These are phyloP conservation scores for Conopomorpha cramerella DNA, from an alignment of 1,140 invertebrate genomes.

Conservation along the genomic window DNA sequence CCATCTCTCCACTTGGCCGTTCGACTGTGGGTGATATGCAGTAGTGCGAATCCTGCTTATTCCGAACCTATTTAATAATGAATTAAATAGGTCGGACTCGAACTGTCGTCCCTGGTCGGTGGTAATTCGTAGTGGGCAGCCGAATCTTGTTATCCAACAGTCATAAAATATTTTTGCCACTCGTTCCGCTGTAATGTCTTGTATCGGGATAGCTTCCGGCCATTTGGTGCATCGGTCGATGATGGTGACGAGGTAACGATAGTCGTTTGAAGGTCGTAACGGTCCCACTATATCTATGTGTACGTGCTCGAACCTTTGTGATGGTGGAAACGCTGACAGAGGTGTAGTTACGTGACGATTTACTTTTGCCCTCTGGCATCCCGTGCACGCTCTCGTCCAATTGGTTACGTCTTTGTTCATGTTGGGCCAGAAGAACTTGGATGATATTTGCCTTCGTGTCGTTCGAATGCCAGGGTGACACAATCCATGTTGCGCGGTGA, in stretches of 20 bases:
- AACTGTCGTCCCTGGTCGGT: slow-evolving; percentile 32
- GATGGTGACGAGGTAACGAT: slow-evolving; percentile 36
- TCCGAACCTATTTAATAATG: slow-evolving; percentile 11
- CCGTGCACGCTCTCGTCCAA: slow-evolving; percentile 14
- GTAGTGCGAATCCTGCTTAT: slow-evolving; percentile 9
- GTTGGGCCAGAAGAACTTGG: not conserved
- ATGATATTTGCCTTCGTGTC: not conserved
- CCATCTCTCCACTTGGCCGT: too few relatives aligned
- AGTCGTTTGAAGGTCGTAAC: slow-evolving; percentile 12
- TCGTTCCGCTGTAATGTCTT: slow-evolving; percentile 27
- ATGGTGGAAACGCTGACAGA: slow-evolving; percentile 7
- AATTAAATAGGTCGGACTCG: slow-evolving; percentile 17
- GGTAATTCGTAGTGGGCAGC: slow-evolving; percentile 14
- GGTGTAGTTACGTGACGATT: slow-evolving; percentile 11
- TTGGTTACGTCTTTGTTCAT: slow-evolving; percentile 9
- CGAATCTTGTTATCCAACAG: slow-evolving; percentile 19
- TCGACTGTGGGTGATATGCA: slow-evolving; percentile 27
- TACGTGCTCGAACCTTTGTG: slow-evolving; percentile 14
- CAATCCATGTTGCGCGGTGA: too few relatives aligned
- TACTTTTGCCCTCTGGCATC: slow-evolving; percentile 16
- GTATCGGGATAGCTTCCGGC: slow-evolving; percentile 42
- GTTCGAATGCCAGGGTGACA: not conserved
- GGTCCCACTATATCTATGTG: too few relatives aligned
- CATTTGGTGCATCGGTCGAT: too few relatives aligned
- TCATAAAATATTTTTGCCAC: too few relatives aligned